Percentiles rank a stretch among this genome's conserved stretches.
Conservation (phyloP, 2,797 vertebrate genomes). For the Lacerta agilis region DNA sequence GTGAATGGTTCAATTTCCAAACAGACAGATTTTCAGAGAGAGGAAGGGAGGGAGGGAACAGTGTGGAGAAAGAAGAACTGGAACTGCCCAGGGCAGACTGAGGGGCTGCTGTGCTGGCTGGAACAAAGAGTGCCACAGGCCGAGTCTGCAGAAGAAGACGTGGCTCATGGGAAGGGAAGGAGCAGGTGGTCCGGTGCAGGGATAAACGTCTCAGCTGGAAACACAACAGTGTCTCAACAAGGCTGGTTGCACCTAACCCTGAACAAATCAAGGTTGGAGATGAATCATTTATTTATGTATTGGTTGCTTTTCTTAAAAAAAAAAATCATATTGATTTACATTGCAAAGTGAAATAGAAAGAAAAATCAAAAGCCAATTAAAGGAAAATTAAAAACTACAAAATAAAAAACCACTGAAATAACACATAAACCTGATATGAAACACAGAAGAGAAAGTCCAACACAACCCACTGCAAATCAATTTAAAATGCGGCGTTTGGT, state of each 20-base stretch:
- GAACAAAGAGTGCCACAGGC: background rate
- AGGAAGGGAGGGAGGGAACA: background rate
- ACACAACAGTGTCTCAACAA: background rate
- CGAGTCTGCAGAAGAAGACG: background rate
- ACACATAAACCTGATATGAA: background rate
- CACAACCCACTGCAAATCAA: background rate
- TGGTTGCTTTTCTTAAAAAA: background rate
- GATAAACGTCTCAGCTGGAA: background rate
- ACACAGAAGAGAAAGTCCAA: background rate
- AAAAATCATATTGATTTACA: background rate
- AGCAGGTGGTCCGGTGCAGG: background rate
- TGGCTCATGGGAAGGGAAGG: background rate
- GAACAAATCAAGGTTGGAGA: background rate
- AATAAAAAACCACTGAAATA: background rate
- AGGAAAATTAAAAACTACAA: background rate
- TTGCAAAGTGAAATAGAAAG: background rate
- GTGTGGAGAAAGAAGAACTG: background rate
- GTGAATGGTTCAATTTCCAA: background rate
- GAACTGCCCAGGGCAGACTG: background rate
- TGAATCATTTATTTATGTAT: background rate
- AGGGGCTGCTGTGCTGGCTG: background rate
- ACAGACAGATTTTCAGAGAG: background rate
- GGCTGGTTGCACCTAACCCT: background rate
- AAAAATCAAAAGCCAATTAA: background rate
- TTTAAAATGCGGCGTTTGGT: too few relatives aligned